Percentiles rank a stretch among this genome's conserved stretches.
These are phyloP conservation scores for Acromyrmex echinatior DNA, from an alignment of 1,140 invertebrate species.

Conservation along the genomic window DNA sequence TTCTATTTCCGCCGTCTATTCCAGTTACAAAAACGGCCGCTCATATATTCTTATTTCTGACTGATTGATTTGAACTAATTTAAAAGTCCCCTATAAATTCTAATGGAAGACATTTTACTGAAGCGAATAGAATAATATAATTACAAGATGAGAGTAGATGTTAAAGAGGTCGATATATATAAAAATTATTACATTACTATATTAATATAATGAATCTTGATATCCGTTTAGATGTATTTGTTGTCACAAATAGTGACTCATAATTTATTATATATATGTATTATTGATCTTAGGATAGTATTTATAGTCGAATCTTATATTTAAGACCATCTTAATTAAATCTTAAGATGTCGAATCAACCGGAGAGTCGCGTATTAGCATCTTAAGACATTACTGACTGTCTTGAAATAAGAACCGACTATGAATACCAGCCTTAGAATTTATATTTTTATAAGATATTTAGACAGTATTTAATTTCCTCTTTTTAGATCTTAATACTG, in stretches of 20 bases:
- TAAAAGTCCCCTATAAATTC: neutral
- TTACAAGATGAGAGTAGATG: neutral
- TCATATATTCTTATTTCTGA: neutral
- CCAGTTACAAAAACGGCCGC: neutral
- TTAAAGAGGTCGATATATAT: neutral
- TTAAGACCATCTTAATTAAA: neutral
- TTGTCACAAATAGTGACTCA: neutral
- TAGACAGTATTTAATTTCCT: neutral
- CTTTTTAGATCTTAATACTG: neutral
- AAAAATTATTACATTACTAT: neutral
- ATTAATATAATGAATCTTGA: neutral
- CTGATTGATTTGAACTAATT: conserved; percentile 16
- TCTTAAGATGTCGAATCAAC: too few relatives aligned
- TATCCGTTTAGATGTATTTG: neutral
- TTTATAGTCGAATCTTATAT: too few relatives aligned
- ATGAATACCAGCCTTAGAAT: neutral
- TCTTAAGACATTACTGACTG: too few relatives aligned
- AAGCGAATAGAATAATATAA: neutral
- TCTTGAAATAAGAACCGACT: too few relatives aligned
- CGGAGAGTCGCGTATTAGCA: too few relatives aligned
- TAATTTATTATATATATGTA: too few relatives aligned
- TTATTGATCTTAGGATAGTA: too few relatives aligned
- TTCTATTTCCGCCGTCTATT: conserved; percentile 14
- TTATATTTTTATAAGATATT: neutral
- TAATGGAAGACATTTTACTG: neutral